Percentiles rank a stretch among this genome's conserved stretches.
phyloP scores from a whole-genome alignment of 1,140 invertebrate genomes.

The Bombus terrestris region DNA sequence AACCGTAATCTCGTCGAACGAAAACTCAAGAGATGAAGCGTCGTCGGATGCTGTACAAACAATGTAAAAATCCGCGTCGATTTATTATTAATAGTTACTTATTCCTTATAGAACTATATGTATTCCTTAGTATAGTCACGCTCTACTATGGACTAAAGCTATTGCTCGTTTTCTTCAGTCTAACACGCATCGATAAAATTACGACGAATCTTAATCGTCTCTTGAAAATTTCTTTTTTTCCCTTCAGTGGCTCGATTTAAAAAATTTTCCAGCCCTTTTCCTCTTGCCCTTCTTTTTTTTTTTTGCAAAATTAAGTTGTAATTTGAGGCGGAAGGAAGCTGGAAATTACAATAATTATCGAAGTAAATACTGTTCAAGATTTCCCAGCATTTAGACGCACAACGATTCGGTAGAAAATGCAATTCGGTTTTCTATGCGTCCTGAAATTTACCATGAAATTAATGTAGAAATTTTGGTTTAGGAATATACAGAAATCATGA shows the following conservation, averaged over 20 bases:
- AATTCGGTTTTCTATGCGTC: not conserved
- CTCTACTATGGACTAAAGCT: constrained; percentile 59
- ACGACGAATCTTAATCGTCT: constrained; percentile 25
- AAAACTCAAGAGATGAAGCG: not conserved
- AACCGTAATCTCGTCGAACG: constrained; percentile 4
- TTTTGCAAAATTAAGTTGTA: not conserved
- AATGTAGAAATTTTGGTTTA: not conserved
- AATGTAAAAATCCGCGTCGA: constrained; percentile 56
- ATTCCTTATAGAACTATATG: constrained; percentile 22
- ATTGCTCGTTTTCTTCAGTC: constrained; percentile 68
- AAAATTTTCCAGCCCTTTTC: not conserved
- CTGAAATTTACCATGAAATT: not conserved
- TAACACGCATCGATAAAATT: constrained; percentile 59
- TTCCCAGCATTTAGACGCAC: not conserved
- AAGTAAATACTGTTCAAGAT: not conserved
- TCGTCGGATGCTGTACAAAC: constrained; percentile 12
- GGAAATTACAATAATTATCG: not conserved
- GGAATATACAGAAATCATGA: not conserved
- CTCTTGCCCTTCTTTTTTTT: not conserved
- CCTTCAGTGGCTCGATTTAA: not conserved
- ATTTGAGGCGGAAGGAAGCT: not conserved
- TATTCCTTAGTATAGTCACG: constrained; percentile 36
- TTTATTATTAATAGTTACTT: constrained; percentile 37
- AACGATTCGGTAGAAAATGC: not conserved
- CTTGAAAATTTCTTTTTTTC: not conserved